A percentile compares a stretch with the other conserved stretches of the same genome.
Conservation (phyloP, 1,140 invertebrate species). For the Rhopalosiphum padi region DNA sequence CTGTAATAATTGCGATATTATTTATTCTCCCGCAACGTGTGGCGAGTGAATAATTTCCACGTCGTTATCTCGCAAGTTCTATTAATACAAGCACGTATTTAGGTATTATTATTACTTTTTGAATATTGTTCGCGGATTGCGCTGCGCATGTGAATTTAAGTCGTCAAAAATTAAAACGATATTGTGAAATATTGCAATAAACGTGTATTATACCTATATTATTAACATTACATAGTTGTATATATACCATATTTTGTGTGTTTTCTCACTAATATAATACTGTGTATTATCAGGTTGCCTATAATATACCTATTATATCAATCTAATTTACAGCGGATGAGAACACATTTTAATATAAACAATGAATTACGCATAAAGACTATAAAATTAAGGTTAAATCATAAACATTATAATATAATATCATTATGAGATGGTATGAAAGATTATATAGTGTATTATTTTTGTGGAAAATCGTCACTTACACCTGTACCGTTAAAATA, state of each 20-base stretch:
- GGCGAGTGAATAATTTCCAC: constrained; percentile 31
- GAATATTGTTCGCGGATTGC: background rate
- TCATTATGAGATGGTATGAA: background rate
- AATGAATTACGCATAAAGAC: background rate
- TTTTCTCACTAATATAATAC: no score
- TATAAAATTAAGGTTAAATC: background rate
- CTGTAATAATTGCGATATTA: background rate
- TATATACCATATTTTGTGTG: background rate
- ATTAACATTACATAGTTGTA: background rate
- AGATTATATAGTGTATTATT: background rate
- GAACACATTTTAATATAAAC: background rate
- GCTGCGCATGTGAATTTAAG: background rate
- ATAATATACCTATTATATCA: no score
- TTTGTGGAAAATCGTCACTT: background rate
- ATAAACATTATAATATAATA: constrained; percentile 13
- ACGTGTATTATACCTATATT: background rate
- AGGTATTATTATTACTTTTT: background rate
- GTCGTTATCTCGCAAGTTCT: background rate
- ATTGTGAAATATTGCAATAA: background rate
- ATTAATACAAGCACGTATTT: background rate
- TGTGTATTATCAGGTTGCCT: no score
- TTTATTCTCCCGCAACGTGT: constrained; percentile 1
- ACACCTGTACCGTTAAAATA: background rate
- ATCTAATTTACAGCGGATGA: background rate
- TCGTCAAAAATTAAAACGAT: background rate